phyloP scores from a whole-genome alignment of 2,888 invertebrate species.

The Drosophila helvetica region DNA sequence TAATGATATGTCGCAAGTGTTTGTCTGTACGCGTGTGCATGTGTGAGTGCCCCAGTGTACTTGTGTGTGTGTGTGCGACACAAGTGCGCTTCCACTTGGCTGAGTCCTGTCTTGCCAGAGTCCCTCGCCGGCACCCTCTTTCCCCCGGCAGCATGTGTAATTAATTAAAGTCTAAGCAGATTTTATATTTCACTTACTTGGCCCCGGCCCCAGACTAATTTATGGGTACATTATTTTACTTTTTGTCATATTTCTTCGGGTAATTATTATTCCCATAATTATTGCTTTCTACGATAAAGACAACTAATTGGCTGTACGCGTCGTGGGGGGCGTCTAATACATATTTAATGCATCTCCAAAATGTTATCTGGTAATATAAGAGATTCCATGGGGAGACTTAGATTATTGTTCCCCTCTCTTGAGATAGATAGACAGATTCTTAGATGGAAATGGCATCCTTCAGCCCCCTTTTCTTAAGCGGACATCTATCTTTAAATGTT shows the following conservation, averaged over 20 bases:
- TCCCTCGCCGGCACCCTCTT: neutral
- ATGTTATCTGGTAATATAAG: too few species aligned
- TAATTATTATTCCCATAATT: constrained; percentile 29
- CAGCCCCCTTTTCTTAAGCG: too few species aligned
- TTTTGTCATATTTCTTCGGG: constrained; percentile 28
- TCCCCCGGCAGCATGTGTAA: constrained; percentile 38
- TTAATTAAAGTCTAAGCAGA: constrained; percentile 62
- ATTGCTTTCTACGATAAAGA: constrained; percentile 12
- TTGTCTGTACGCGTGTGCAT: constrained; percentile 21
- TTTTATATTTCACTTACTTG: constrained; percentile 40
- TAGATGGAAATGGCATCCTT: neutral
- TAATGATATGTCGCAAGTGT: constrained; percentile 71
- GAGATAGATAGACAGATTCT: neutral
- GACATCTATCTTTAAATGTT: too few species aligned
- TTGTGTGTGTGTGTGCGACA: constrained; percentile 3
- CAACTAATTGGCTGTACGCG: constrained; percentile 20
- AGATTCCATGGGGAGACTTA: neutral
- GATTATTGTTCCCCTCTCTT: neutral
- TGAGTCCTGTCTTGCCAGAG: constrained; percentile 33
- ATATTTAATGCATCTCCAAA: neutral
- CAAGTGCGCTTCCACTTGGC: constrained; percentile 32
- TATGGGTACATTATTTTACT: constrained; percentile 30
- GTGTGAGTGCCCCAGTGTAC: constrained; percentile 27
- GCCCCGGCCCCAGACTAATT: constrained; percentile 34
- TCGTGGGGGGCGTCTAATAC: too few species aligned